Evolutionary conservation across 1,140 invertebrate species (phyloP), one percentile per base, ranked within the genome.

Genomic region (Meloidogyne floridensis): DNA sequence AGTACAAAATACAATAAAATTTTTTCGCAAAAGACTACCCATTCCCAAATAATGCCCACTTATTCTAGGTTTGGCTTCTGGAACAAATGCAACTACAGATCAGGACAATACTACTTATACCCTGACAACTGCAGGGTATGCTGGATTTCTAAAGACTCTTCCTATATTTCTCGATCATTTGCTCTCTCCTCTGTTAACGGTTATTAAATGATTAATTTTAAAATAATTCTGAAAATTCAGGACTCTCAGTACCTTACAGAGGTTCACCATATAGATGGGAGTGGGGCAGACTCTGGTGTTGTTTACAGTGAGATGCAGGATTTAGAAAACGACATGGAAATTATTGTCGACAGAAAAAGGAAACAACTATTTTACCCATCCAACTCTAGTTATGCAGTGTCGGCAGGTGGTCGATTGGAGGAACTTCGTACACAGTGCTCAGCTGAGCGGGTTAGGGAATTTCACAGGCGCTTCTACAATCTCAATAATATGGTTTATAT

Each of bases 131-230:
- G 95, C 94, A 77, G 95, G 95, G 5, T 93, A 93, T 87, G 93
- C 94, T 89, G 95, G 95, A 13, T 96, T 96, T 91, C 90, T 96
- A 9, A 93, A 94, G n/a, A 90, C 96, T 7, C 91, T 97, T 87
- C 95, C 95, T 0, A 94, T 97, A 84, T 97, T 95, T 89, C 87
- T 96, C 51, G 95, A 97, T 90, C 95, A 97, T 89, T 93, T 97
- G 85, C 91, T 97, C 7, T 94, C 94, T 90, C 95, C 95, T 2
- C 93, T 93, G 18, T 92, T 97, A 20, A 94, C 82, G 20, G 82
- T 84, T 11, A n/a, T n/a, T 80, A 42, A 47, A 47, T 80, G 7
- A 42, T 8, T 53, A 65, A 32, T 43, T 20, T 79, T 59, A 13
- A 79, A 13, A 42, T 18, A 32, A 13, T 11, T 13, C 42, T 47